Evolutionary conservation across 2,888 invertebrate genomes (phyloP), one percentile per base, ranked within the genome.

Genomic region (Sesia apiformis): DNA sequence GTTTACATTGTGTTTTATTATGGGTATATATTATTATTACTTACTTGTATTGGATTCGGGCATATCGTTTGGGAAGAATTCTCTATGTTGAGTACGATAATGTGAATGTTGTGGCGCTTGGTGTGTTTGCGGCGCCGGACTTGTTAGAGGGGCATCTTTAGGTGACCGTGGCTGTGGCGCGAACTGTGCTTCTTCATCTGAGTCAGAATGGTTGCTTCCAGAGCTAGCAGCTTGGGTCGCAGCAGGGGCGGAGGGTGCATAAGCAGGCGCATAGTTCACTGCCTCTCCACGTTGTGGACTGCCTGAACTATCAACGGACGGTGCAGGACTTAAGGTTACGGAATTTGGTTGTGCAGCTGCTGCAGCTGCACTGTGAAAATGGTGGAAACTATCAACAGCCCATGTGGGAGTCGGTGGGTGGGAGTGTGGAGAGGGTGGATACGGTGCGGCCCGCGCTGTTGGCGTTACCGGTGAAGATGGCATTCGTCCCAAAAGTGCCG

Each of bases 251-350:
- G 82, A 83, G 38, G 81, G 81, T 40, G 79, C 81, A 59, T 86
- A 87, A 7, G 78, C 74, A 52, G 83, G 76, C 39, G 79, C 81
- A 61, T 85, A 88, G 58, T 67, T 83, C 50, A 84, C 76, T 38
- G 81, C 67, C 58, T 94, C 94, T 53, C 92, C 91, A 70, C 95
- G 93, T 69, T 96, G 95, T 4, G 96, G 96, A 65, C 96, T 96
- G 54, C 96, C 95, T 52, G 95, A 94, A 69, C 96, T 96, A 76
- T 96, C 96, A 38, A 96, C 93, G 46, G 96, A 96, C 4, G 97
- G 97, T 38, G 97, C 96, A 56, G 97, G 97, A 76, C 96, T 96
- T 65, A 97, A 90, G 40, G 97, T 97, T 46, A 97, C 97, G 54
- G 97, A 97, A 80, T 96, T 96, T 70, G 96, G 95, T 69, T 95